These are phyloP conservation scores for Cerastis rubricosa DNA, from an alignment of 2,888 invertebrate genomes.

Conservation along the genomic window DNA sequence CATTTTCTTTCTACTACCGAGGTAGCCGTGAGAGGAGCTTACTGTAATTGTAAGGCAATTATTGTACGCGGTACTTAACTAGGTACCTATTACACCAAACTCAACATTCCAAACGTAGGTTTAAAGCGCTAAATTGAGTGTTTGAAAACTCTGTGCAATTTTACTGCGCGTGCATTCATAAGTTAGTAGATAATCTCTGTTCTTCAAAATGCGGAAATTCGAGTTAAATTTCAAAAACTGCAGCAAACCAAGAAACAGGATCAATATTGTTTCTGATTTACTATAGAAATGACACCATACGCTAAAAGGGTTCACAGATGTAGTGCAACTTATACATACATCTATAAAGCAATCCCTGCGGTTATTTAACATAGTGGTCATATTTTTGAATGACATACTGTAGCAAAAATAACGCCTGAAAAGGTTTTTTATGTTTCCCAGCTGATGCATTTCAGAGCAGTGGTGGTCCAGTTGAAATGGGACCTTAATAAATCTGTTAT, in stretches of 20 bases:
- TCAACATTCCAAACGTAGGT: background rate
- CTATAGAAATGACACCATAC: background rate
- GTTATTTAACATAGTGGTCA: background rate
- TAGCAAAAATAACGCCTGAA: background rate
- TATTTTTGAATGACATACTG: background rate
- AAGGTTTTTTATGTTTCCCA: background rate
- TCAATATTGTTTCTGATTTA: background rate
- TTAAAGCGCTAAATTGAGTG: background rate
- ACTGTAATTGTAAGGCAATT: background rate
- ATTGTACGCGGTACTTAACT: slow-evolving; percentile 1
- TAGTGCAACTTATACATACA: background rate
- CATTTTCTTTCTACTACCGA: background rate
- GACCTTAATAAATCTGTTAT: background rate
- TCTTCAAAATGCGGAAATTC: background rate
- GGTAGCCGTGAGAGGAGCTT: background rate
- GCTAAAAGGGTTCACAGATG: background rate
- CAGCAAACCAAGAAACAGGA: background rate
- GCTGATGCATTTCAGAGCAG: background rate
- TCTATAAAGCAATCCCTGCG: background rate
- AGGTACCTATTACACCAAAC: background rate
- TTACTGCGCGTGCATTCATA: background rate
- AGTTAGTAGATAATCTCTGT: background rate
- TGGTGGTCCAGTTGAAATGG: background rate
- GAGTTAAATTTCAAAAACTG: background rate
- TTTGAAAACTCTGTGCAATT: background rate